Evolutionary conservation across 2,113 vertebrate genomes (phyloP).

Genomic region (Mugil cephalus): DNA sequence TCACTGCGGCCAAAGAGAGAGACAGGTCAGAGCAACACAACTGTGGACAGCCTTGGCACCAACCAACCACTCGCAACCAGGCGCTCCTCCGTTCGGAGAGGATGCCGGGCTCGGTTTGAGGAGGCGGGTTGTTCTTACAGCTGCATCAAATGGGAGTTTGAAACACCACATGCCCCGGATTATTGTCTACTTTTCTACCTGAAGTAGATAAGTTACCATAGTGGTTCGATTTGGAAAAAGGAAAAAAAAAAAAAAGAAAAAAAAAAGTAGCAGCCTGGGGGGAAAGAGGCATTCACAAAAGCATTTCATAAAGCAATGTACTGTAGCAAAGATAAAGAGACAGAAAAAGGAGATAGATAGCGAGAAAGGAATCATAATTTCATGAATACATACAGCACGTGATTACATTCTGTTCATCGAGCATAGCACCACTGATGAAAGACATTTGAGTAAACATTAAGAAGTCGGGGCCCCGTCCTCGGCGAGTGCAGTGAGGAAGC

Average conservation of each 20-base stretch:
- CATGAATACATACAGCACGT: slow-evolving; percentile 67
- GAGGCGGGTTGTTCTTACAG: slow-evolving; percentile 42
- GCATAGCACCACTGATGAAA: slow-evolving; percentile 62
- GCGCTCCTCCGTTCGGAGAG: slow-evolving; percentile 31
- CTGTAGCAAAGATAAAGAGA: slow-evolving; percentile 58
- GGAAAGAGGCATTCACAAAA: slow-evolving; percentile 60
- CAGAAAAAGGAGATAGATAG: slow-evolving; percentile 42
- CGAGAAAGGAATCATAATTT: slow-evolving; percentile 64
- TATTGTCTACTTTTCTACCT: slow-evolving; percentile 50
- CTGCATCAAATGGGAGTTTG: slow-evolving; percentile 45
- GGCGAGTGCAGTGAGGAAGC: slow-evolving; percentile 50
- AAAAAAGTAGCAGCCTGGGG: slow-evolving; percentile 51
- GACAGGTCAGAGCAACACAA: slow-evolving; percentile 79
- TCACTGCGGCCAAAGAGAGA: slow-evolving; percentile 91
- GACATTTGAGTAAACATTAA: slow-evolving; percentile 63
- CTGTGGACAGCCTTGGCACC: slow-evolving; percentile 65
- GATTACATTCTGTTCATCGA: slow-evolving; percentile 63
- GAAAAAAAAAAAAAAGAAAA: slow-evolving; percentile 39
- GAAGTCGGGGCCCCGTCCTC: slow-evolving; percentile 58
- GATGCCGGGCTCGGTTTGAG: slow-evolving; percentile 47
- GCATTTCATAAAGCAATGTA: slow-evolving; percentile 60
- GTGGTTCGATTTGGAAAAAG: slow-evolving; percentile 43
- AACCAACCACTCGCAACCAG: slow-evolving; percentile 52
- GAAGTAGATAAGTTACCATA: slow-evolving; percentile 46
- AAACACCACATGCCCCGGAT: slow-evolving; percentile 55